Base-by-base conservation (phyloP, 2,797 vertebrate species). In the Tolypeutes matacus region DNA sequence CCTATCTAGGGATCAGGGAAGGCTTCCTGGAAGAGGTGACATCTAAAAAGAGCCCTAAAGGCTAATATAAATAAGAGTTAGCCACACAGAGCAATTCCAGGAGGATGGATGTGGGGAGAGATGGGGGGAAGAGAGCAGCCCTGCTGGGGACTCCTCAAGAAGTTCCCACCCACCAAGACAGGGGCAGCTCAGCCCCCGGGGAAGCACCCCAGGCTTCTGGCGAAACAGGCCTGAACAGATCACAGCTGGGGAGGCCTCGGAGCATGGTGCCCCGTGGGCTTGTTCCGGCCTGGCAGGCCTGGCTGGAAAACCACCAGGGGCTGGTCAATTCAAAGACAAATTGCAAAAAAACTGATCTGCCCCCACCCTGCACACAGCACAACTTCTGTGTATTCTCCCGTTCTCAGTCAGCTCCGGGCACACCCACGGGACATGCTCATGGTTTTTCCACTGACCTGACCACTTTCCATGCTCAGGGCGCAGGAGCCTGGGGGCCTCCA, bases 91-190 rank as follows among this genome's bases (percentile, higher is more conserved):
- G 49, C 36, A 31, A 46, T 31, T 5, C 15, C 14, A 20, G 31
- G 58, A 34, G 34, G 34, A 13, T 34, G 42, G n/a, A 27, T 58
- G 58, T 29, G 27, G 6, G 2, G 31, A 49, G 4, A 25, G 76
- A 23, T 56, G 27, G 53, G 39, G 23, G 39, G 1, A 10, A 36
- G 29, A 29, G 4, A 73, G 20, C 11, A 17, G 34, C 53, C 27
- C 56, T 75, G 58, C 76, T 6, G 5, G 70, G 27, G n/a, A 53
- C 82, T 93, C 81, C n/a, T 86, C 62, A 67, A 64, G 90, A 60
- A n/a, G 7, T n/a, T 39, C 17, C 34, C 25, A 21, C 34, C 25
- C 39, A 29, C 31, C 65, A 14, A 10, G 72, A 25, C 34, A 65
- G 42, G 65, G 25, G 78, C 39, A 27, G 15, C 9, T 46, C 42